Base-by-base conservation (phyloP, 2,797 vertebrate species). In the Ataeniobius toweri region DNA sequence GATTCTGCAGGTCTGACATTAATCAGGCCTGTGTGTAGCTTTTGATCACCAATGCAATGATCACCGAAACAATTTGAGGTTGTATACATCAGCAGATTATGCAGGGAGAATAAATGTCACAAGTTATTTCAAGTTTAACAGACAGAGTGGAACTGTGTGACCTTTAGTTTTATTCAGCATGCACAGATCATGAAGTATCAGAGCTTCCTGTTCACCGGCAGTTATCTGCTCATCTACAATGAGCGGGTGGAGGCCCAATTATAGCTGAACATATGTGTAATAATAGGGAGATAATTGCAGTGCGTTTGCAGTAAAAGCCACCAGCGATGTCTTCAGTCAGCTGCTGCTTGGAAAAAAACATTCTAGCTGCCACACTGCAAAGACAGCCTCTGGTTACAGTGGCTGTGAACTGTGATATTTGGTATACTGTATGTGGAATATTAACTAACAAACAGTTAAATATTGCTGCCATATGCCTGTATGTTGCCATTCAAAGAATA, bases 231-330 rank as follows among this genome's bases (percentile, higher is more conserved):
- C 50, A 74, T 68, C 67, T 74, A 79, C 87, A 88, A 77, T 85
- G 88, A 90, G 86, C 83, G 86, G 79, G 88, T 81, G 81, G 85
- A 87, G 85, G 80, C 83, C 90, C 90, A 93, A 94, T 95, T 93
- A 93, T 77, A 88, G 81, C 56, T 71, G 58, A 89, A 84, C 89
- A 93, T 90, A 89, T 90, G 88, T 92, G 90, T 78, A 90, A 94
- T 94, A 94, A 96, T 94, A 78, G 89, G 91, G 89, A 92, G 91
- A 93, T 95, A 94, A 95, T 94, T 94, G 93, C 88, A 83, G 79
- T 79, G 83, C 88, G 89, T 92, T 93, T 91, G 86, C 88, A 90
- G 85, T 85, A 65, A 85, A 82, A 85, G 81, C 86, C 82, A 80
- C 89, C 88, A 93, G 89, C 89, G 80, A 91, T 76, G 80, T 89